Base-by-base conservation (phyloP, 2,888 invertebrate genomes). In the Hypomecis atomaria region DNA sequence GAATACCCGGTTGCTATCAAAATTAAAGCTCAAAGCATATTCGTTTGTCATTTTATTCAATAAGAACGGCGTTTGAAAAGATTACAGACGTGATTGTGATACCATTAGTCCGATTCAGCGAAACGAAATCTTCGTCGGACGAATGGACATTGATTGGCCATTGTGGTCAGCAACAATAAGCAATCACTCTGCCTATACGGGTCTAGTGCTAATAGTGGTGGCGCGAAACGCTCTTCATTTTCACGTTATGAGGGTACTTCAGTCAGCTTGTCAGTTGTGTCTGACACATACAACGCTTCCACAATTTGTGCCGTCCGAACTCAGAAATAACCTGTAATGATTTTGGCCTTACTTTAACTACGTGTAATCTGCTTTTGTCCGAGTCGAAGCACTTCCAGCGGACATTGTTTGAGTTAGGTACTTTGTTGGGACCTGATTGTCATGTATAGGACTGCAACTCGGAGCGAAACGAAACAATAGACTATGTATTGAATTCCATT, bases 121-220 rank as follows among this genome's bases (percentile, higher is more conserved):
- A 71, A 74, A 71, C 74, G 70, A 78, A 82, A 81, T 82, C 82
- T 78, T 79, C 75, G 71, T 75, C 70, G 66, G 72, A 70, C 75
- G 77, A 81, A 85, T 82, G 76, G 80, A 68, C 79, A 76, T 76
- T 89, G 90, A 90, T 91, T 90, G 88, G 81, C 77, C 73, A 89
- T 90, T 90, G 88, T 89, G 75, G 78, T 58, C 62, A 59, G 66
- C 77, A 78, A 90, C 90, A 90, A 90, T 88, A 83, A 87, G 85
- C 86, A 87, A 89, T 90, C 88, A 65, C 53, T 60, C 65, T 48
- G 60, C 49, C 48, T 56, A 87, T 79, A 78, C 71, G 78, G 76
- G 70, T 75, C 77, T 81, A 78, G 76, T 78, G 78, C 80, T 84
- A 84, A 86, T 83, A 78, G 72, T 74, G 78, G 62, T 59, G 58